Percentiles rank a stretch among this genome's conserved stretches.
phyloP scores from a whole-genome alignment of 2,797 vertebrate species.

The Dendrocincla fuliginosa region DNA sequence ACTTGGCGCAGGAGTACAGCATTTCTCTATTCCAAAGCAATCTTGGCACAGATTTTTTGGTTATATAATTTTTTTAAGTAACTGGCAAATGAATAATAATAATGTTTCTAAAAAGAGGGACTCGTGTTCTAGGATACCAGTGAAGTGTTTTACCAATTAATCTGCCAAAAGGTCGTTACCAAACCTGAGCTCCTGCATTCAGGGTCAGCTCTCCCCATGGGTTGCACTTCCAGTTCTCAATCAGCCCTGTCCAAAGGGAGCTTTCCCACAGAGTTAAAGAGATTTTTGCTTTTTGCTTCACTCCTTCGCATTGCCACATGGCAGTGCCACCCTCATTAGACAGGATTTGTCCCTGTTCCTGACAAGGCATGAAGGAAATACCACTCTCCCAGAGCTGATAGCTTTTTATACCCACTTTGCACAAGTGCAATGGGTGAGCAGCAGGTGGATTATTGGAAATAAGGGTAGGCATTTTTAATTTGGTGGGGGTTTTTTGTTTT shows the following conservation, averaged over 20 bases:
- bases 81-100: not conserved
- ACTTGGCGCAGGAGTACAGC: not conserved
- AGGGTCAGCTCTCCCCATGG: not conserved
- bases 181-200: conserved; percentile 5
- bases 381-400: not conserved
- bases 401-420: conserved; percentile 15
- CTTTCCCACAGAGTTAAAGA: not conserved
- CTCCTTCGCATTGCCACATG: not conserved
- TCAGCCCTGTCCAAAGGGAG: not conserved
- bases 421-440: not conserved
- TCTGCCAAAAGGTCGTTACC: conserved; percentile 21
- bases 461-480: not conserved
- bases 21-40: conserved; percentile 28
- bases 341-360: not conserved
- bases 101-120: not conserved
- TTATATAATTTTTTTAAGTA: conserved; percentile 46
- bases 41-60: conserved; percentile 12
- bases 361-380: conserved; percentile 14
- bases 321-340: conserved; percentile 46
- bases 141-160: conserved; percentile 51
- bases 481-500: not conserved
- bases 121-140: not conserved
- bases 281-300: not conserved
- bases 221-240: not conserved
- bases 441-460: conserved; percentile 50